Percentiles rank a stretch among this genome's conserved stretches.
These are phyloP conservation scores for Smittia aterrima DNA, from an alignment of 2,888 invertebrate species.

Conservation along the genomic window DNA sequence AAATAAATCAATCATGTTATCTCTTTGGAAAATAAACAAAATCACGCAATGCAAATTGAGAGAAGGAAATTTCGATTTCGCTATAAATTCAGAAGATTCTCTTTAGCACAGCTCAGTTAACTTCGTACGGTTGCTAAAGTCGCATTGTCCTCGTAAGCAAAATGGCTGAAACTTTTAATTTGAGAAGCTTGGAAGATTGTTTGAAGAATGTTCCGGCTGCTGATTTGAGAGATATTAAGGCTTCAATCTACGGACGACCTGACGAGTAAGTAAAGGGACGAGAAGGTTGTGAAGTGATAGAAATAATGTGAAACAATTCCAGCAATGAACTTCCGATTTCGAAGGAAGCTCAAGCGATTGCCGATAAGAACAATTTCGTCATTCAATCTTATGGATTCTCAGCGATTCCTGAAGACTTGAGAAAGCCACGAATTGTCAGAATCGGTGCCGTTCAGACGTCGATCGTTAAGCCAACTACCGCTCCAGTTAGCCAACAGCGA, in stretches of 20 bases:
- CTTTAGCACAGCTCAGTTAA: background rate
- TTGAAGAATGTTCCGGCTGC: conserved; percentile 61
- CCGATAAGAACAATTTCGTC: conserved; percentile 64
- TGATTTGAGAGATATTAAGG: conserved; percentile 64
- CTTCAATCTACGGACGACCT: conserved; percentile 74
- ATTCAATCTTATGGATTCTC: conserved; percentile 70
- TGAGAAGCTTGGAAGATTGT: conserved; percentile 54
- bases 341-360: conserved; percentile 52
- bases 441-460: conserved; percentile 88
- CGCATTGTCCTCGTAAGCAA: background rate
- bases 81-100: too few species aligned
- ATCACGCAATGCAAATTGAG: background rate
- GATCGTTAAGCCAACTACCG: conserved; percentile 73
- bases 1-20: background rate
- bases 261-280: conserved; percentile 60
- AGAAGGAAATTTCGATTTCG: too few species aligned
- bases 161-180: conserved; percentile 39
- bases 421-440: conserved; percentile 69
- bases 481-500: conserved; percentile 71
- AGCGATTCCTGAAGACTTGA: conserved; percentile 66
- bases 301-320: background rate
- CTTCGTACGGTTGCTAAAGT: background rate
- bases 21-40: background rate
- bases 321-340: conserved; percentile 24
- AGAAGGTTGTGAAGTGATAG: background rate